These are phyloP conservation scores for Drosophila truncata DNA, from an alignment of 1,140 invertebrate genomes.

Conservation along the genomic window DNA sequence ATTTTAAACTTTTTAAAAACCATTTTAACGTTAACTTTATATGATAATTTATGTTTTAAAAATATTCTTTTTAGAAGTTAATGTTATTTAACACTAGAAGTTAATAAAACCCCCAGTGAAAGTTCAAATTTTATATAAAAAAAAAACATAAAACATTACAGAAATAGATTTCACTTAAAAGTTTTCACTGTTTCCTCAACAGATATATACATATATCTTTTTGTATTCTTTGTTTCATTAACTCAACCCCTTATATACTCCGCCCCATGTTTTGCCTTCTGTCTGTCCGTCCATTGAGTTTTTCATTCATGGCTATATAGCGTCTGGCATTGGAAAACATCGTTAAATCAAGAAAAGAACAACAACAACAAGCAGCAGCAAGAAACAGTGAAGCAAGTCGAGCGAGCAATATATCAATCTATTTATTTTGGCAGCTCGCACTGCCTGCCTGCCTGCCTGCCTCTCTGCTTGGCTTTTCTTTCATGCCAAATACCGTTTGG, in stretches of 20 bases:
- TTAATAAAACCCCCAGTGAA: background rate
- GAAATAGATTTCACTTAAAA: background rate
- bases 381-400: conserved; percentile 15
- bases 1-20: too few relatives aligned
- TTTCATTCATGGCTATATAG: conserved; percentile 41
- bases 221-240: background rate
- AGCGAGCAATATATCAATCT: conserved; percentile 53
- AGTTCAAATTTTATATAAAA: background rate
- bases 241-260: conserved; percentile 10
- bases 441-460: background rate
- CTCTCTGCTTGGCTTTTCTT: conserved; percentile 10
- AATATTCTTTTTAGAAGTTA: background rate
- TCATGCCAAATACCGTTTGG: conserved; percentile 38
- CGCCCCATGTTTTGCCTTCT: background rate
- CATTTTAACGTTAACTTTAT: too few relatives aligned
- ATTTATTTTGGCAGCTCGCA: conserved; percentile 58
- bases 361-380: conserved; percentile 1
- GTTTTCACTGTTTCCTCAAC: conserved; percentile 7
- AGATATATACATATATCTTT: background rate
- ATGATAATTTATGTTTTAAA: too few relatives aligned
- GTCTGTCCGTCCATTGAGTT: conserved; percentile 7
- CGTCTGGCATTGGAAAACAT: conserved; percentile 58
- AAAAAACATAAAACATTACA: too few relatives aligned
- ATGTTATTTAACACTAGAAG: too few relatives aligned
- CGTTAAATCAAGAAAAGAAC: conserved; percentile 38